phyloP scores from a whole-genome alignment of 2,797 vertebrate genomes.

The Yasuhikotakia modesta region DNA sequence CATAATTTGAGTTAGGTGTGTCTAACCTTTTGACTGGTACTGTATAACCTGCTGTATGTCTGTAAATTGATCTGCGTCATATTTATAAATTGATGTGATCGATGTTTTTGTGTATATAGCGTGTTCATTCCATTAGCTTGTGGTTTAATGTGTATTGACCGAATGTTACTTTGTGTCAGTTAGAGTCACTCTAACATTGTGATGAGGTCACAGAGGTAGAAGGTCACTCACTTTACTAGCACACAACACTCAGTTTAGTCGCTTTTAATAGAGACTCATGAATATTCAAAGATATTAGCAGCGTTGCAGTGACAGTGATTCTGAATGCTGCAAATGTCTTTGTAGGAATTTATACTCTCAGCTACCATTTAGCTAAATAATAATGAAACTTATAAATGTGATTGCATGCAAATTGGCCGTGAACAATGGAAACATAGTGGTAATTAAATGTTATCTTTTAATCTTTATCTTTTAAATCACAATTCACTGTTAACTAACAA shows the following conservation, averaged over 20 bases:
- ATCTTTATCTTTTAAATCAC: not conserved
- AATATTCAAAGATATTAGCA: not conserved
- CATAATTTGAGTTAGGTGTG: not conserved
- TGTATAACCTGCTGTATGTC: not conserved
- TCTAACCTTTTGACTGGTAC: not conserved
- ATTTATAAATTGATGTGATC: constrained; percentile 32
- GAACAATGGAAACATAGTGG: not conserved
- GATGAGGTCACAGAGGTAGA: not conserved
- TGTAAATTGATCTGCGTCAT: constrained; percentile 8
- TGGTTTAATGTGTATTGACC: constrained; percentile 27
- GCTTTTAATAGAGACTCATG: not conserved
- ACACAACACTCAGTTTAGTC: not conserved
- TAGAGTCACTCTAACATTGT: constrained; percentile 3
- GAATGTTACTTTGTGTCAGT: constrained; percentile 14
- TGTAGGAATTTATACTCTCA: not conserved
- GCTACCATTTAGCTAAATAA: not conserved
- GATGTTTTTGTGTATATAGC: constrained; percentile 11
- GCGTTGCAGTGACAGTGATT: not conserved
- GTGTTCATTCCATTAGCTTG: constrained; percentile 22
- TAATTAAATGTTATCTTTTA: not conserved
- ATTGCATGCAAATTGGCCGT: not conserved
- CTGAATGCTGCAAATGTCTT: not conserved
- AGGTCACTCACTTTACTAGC: constrained; percentile 4
- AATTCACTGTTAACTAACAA: not conserved
- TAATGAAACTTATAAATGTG: not conserved